Evolutionary conservation across 92 coral and sea anemone species (phyloP).

Genomic region (Palythoa grandiflora): DNA sequence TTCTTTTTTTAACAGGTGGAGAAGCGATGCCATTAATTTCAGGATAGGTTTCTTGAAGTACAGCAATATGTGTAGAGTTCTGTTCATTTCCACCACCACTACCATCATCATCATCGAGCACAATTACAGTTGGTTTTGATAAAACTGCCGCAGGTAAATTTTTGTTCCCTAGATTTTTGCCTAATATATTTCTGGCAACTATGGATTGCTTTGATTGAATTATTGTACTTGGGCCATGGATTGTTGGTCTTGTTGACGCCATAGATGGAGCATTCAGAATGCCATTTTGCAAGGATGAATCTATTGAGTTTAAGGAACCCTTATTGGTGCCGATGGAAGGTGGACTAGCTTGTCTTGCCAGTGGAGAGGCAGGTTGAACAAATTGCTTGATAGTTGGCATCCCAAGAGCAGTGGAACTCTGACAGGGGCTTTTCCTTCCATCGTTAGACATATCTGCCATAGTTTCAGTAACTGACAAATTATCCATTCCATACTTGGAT

Average conservation of each 20-base stretch:
- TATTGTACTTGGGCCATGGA: neutral
- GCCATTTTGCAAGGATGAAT: neutral
- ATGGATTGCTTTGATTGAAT: neutral
- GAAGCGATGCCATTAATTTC: neutral
- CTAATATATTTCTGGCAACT: neutral
- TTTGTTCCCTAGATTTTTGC: neutral
- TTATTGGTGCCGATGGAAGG: neutral
- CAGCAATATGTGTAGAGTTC: neutral
- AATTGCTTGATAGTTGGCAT: conserved; percentile 52
- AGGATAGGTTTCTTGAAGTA: neutral
- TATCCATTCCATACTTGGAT: conserved; percentile 60
- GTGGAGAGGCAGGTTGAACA: conserved; percentile 22
- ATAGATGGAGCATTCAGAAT: neutral
- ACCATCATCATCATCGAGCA: conserved; percentile 20
- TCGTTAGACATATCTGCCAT: conserved; percentile 6
- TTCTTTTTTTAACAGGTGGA: neutral
- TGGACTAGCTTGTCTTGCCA: conserved; percentile 15
- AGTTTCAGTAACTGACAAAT: conserved; percentile 34
- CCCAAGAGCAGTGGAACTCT: neutral
- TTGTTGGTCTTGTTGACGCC: neutral
- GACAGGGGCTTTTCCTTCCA: conserved; percentile 40
- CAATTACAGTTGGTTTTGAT: conserved; percentile 24
- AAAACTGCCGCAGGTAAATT: neutral
- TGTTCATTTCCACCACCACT: neutral
- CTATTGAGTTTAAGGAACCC: neutral